Percentiles rank a stretch among this genome's conserved stretches.
Conservation (phyloP, 2,797 vertebrate genomes). For the Eurystomus glaucurus region DNA sequence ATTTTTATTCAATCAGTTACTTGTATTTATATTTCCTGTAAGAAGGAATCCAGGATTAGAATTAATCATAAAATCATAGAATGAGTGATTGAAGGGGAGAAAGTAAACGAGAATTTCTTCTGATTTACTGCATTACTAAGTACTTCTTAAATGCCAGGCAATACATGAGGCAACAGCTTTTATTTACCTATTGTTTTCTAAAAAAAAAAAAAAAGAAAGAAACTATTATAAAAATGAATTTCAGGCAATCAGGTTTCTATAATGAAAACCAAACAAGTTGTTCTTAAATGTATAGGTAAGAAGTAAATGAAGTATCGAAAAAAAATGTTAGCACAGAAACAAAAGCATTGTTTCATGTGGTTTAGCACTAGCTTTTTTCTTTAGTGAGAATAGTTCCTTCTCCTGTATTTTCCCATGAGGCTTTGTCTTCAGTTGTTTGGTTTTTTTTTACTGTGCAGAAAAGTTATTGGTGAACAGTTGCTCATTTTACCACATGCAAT, state of each 20-base stretch:
- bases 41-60: not conserved
- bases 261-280: not conserved
- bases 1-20: not conserved
- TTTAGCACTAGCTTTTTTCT: not conserved
- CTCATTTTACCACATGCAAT: not conserved
- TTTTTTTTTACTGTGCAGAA: not conserved
- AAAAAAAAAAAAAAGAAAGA: too few relatives aligned
- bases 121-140: not conserved
- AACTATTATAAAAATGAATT: not conserved
- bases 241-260: not conserved
- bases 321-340: not conserved
- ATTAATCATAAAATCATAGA: not conserved
- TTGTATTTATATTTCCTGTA: not conserved
- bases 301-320: not conserved
- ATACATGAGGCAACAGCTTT: not conserved
- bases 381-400: not conserved
- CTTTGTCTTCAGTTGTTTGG: not conserved
- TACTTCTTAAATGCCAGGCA: not conserved
- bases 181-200: not conserved
- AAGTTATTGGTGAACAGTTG: not conserved
- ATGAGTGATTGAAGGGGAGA: not conserved
- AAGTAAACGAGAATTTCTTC: not conserved
- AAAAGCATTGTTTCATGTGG: not conserved
- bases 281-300: not conserved
- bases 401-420: not conserved